Conservation (phyloP, 2,113 vertebrate species). For the Amblyopsis rosae region DNA sequence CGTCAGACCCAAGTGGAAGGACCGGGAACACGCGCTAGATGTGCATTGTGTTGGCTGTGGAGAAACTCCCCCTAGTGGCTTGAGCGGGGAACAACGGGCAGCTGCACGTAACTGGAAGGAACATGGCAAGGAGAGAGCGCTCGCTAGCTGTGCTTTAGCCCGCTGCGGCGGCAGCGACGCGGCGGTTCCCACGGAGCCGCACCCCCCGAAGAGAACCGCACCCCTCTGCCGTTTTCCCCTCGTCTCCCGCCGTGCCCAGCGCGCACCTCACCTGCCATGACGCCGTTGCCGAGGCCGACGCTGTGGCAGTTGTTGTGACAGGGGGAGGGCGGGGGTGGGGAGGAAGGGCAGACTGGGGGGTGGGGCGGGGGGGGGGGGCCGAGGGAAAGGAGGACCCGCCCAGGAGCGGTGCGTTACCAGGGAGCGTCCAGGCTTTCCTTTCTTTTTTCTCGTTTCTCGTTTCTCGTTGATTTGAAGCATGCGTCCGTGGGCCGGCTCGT, state of each 20-base stretch:
- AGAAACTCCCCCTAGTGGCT: not conserved
- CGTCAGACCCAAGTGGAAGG: too few relatives aligned
- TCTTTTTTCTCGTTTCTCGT: too few relatives aligned
- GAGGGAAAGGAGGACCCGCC: slow-evolving; percentile 32
- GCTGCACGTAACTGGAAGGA: not conserved
- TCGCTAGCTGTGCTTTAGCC: slow-evolving; percentile 62
- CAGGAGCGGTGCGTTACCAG: slow-evolving; percentile 45
- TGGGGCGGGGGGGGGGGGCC: slow-evolving; percentile 16
- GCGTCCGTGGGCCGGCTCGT: slow-evolving; percentile 98
- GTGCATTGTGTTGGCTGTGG: not conserved
- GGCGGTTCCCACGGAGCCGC: not conserved
- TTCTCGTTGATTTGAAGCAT: slow-evolving; percentile 77
- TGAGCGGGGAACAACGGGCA: not conserved
- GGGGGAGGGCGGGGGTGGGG: slow-evolving; percentile 6
- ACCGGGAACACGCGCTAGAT: too few relatives aligned
- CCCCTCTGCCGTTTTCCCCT: slow-evolving; percentile 10
- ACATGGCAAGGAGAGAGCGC: slow-evolving; percentile 2
- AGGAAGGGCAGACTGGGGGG: slow-evolving; percentile 30
- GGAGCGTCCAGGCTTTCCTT: too few relatives aligned
- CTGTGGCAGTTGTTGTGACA: slow-evolving; percentile 67
- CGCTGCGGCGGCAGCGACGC: not conserved
- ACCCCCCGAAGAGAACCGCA: slow-evolving; percentile 20
- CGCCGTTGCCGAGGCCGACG: slow-evolving; percentile 52
- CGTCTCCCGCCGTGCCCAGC: slow-evolving; percentile 12
- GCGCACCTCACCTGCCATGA: slow-evolving; percentile 32